phyloP scores from a whole-genome alignment of 2,888 invertebrate species.

The Caenorhabditis sp. region DNA sequence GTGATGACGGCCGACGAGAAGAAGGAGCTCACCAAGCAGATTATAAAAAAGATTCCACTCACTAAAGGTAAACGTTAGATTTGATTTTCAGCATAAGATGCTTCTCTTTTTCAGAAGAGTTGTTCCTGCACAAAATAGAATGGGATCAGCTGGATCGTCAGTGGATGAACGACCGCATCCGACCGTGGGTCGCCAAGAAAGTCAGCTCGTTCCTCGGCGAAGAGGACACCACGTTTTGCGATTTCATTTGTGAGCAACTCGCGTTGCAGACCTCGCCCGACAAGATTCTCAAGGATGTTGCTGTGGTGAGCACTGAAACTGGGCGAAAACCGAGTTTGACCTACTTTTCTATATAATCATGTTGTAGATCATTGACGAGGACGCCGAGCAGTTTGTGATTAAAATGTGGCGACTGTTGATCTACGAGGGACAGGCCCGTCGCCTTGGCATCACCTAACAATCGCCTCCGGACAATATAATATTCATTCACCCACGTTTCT shows the following conservation, averaged over 20 bases:
- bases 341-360: too few relatives aligned
- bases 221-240: constrained; percentile 97
- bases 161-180: constrained; percentile 94
- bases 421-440: constrained; percentile 90
- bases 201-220: constrained; percentile 85
- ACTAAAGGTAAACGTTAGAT: constrained; percentile 85
- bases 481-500: too few relatives aligned
- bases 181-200: constrained; percentile 99
- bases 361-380: constrained; percentile 95
- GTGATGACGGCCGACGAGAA: constrained; percentile 86
- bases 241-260: constrained; percentile 99
- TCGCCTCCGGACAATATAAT: not conserved
- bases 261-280: constrained; percentile 93
- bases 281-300: constrained; percentile 96
- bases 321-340: too few relatives aligned
- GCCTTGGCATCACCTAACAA: constrained; percentile 50
- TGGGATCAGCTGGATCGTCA: constrained; percentile 88
- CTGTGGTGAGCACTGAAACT: constrained; percentile 87
- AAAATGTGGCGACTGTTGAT: constrained; percentile 99
- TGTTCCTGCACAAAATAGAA: constrained; percentile 94
- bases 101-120: constrained; percentile 83
- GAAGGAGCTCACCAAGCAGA: constrained; percentile 93
- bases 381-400: constrained; percentile 99
- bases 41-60: constrained; percentile 98
- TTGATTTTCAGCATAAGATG: not conserved